Base-by-base conservation (phyloP, 2,888 invertebrate genomes). In the Nysson spinosus region DNA sequence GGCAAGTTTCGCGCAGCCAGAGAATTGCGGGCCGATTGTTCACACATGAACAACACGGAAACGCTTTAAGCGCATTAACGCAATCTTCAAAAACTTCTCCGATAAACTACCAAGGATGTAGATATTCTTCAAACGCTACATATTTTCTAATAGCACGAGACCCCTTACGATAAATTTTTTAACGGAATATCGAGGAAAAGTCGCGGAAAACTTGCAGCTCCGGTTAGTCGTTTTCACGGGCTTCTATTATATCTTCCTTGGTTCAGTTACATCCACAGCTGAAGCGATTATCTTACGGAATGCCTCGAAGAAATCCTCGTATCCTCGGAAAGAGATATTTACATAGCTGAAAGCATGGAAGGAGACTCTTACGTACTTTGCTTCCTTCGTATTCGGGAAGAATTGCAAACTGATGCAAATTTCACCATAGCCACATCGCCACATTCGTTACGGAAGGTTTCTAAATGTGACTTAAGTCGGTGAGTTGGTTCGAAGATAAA, bases 321-420 rank as follows among this genome's bases (percentile, higher is more conserved):
- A 52, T 54, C 30, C 44, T 24, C 44, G 70, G 55, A 61, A 64
- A 72, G 57, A 55, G 43, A 68, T 72, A 61, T 68, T 79, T 79
- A 75, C 69, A 71, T 78, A 74, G 71, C 74, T 80, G 74, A 76
- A 78, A 79, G 77, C 74, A 63, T 62, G 63, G 61, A 69, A 69
- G 70, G 77, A 75, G 69, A 72, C 69, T 76, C 72, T 69, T 72
- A 80, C 73, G 68, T 62, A 67, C 70, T n/a, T n/a, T n/a, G n/a
- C n/a, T n/a, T n/a, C n/a, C 68, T 65, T 63, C 46, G 63, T 44
- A 57, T 63, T 68, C 57, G 69, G 68, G 66, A 77, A 70, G 76
- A 78, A 80, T 78, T 72, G 76, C 76, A 77, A 79, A 73, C 76
- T 75, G 72, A 79, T 78, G 80, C 78, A 80, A 80, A 80, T 80